phyloP scores from a whole-genome alignment of 2,797 vertebrate species.

The Manis pentadactyla region DNA sequence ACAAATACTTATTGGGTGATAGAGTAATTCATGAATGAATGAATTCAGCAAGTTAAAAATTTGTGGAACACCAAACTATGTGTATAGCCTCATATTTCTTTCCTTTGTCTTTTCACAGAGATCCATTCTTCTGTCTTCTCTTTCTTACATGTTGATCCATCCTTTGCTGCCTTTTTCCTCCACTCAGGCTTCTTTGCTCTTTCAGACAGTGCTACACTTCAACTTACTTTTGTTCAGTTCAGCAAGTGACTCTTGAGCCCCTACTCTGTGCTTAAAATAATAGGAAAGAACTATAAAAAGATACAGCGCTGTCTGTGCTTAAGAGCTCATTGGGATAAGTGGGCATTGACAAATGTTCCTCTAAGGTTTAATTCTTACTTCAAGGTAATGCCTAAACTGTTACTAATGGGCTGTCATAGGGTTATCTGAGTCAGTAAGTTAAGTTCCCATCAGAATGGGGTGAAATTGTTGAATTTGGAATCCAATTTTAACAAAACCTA shows the following conservation, averaged over 20 bases:
- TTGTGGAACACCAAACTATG: neutral
- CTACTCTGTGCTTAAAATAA: neutral
- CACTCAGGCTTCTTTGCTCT: neutral
- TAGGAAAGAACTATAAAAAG: neutral
- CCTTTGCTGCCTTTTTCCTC: neutral
- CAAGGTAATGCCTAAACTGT: neutral
- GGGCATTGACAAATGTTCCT: neutral
- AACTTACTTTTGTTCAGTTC: neutral
- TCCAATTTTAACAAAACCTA: neutral
- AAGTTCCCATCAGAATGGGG: neutral
- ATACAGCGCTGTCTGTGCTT: neutral
- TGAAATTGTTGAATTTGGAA: slow-evolving; percentile 13
- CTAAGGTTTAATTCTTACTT: neutral
- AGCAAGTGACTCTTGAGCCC: neutral
- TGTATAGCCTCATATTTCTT: neutral
- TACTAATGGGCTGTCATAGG: neutral
- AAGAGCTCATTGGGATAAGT: neutral
- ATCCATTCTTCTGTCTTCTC: neutral
- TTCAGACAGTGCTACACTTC: neutral
- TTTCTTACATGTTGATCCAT: neutral
- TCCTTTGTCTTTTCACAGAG: neutral
- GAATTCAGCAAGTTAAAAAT: neutral
- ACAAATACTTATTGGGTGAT: neutral
- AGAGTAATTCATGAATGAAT: neutral
- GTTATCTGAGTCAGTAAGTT: neutral